Evolutionary conservation across 37 sponge, comb jelly and placozoan species (phyloP).

Genomic region (Axinella damicornis): DNA sequence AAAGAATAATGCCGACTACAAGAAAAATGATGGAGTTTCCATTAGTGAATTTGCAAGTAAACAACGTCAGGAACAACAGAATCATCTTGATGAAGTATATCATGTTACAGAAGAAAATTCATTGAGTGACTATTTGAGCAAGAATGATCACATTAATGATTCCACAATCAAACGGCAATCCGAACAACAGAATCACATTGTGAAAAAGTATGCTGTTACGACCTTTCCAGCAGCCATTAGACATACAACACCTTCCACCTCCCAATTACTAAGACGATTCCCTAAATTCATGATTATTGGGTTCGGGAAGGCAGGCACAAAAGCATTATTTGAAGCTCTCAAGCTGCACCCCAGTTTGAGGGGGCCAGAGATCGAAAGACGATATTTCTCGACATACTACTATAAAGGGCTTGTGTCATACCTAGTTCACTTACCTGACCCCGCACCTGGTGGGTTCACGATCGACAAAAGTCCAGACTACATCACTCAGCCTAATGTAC

Average conservation of each 20-base stretch:
- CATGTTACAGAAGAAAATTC: too few relatives aligned
- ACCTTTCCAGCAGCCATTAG: too few relatives aligned
- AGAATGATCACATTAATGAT: too few relatives aligned
- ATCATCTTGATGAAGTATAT: too few relatives aligned
- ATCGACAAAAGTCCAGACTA: slow-evolving; percentile 92
- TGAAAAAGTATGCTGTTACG: too few relatives aligned
- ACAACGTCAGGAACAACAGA: too few relatives aligned
- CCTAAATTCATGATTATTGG: slow-evolving; percentile 88
- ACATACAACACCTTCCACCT: neutral
- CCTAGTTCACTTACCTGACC: slow-evolving; percentile 56
- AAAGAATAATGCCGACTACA: too few relatives aligned
- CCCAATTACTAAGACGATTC: slow-evolving; percentile 31
- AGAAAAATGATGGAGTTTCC: too few relatives aligned
- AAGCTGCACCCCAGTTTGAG: slow-evolving; percentile 61
- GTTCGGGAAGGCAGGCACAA: slow-evolving; percentile 91
- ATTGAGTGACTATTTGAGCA: too few relatives aligned
- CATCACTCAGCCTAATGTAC: slow-evolving; percentile 38
- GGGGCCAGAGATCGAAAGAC: slow-evolving; percentile 70
- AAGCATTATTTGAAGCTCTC: slow-evolving; percentile 73
- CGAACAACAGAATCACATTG: too few relatives aligned
- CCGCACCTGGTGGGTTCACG: neutral
- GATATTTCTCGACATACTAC: slow-evolving; percentile 75
- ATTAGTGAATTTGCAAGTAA: too few relatives aligned
- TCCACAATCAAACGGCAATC: too few relatives aligned
- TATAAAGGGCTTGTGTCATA: slow-evolving; percentile 59